Conservation (phyloP, 2,888 invertebrate genomes). For the Eupithecia insigniata region DNA sequence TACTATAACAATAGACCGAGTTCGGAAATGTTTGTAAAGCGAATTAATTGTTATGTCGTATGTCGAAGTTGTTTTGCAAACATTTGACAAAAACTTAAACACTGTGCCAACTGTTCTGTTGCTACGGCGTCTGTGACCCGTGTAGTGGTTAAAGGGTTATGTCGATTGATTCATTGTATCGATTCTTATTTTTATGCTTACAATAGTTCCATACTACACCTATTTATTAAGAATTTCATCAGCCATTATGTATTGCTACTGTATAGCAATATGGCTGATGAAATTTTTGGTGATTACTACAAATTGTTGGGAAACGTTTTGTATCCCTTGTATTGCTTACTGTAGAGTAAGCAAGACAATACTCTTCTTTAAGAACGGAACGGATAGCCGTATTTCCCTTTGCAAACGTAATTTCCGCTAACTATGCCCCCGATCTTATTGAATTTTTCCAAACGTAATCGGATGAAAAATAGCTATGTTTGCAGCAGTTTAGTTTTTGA, state of each 20-base stretch:
- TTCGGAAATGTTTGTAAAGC: conserved; percentile 52
- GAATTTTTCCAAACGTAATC: too few relatives aligned
- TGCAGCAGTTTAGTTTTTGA: too few relatives aligned
- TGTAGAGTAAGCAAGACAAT: too few relatives aligned
- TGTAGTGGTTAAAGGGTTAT: neutral
- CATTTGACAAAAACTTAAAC: conserved; percentile 46
- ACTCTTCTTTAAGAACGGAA: too few relatives aligned
- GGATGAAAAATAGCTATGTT: too few relatives aligned
- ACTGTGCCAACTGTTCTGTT: conserved; percentile 36
- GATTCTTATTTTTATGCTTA: conserved; percentile 9
- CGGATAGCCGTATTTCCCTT: too few relatives aligned
- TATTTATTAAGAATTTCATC: conserved; percentile 3
- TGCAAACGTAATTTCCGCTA: too few relatives aligned
- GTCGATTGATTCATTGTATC: conserved; percentile 1
- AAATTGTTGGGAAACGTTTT: neutral
- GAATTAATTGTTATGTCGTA: conserved; percentile 51
- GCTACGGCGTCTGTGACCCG: neutral
- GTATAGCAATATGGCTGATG: too few relatives aligned
- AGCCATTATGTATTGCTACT: neutral
- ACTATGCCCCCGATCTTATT: too few relatives aligned
- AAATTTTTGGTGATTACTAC: neutral
- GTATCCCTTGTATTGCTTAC: neutral
- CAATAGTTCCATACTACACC: conserved; percentile 8
- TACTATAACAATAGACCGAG: conserved; percentile 44
- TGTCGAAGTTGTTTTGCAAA: conserved; percentile 52